Conservation (phyloP, 2,888 invertebrate genomes). For the Aleiodes alternator region DNA sequence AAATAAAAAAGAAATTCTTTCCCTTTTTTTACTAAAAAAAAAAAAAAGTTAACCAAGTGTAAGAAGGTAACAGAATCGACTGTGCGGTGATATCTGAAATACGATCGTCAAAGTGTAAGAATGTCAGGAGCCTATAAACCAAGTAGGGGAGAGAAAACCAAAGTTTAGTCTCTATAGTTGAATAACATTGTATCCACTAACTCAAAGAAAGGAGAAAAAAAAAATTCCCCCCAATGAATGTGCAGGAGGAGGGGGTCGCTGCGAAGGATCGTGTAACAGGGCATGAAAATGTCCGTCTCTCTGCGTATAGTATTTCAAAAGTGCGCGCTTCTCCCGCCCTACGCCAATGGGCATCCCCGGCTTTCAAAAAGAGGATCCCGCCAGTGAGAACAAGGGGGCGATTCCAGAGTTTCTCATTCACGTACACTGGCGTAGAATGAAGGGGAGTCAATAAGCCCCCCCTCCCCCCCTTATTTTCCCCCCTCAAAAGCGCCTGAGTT, state of each 20-base stretch:
- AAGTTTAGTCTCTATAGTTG: conserved; percentile 13
- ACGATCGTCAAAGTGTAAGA: conserved; percentile 29
- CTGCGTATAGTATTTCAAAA: conserved; percentile 58
- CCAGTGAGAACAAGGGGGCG: conserved; percentile 16
- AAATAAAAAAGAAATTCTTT: too few relatives aligned
- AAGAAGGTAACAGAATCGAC: conserved; percentile 27
- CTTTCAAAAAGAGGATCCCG: background rate
- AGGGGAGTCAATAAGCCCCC: background rate
- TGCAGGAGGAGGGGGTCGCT: background rate
- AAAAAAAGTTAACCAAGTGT: background rate
- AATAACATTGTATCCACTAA: background rate
- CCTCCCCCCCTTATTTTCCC: too few relatives aligned
- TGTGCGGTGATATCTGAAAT: conserved; percentile 32
- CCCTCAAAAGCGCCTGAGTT: background rate
- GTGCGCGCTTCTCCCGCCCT: background rate
- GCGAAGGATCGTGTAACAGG: conserved; percentile 54
- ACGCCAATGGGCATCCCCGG: conserved; percentile 47
- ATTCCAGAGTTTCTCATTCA: conserved; percentile 23
- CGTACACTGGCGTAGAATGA: conserved; percentile 22
- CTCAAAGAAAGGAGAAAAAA: conserved; percentile 15
- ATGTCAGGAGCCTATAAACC: background rate
- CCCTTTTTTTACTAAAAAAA: too few relatives aligned
- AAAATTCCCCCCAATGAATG: background rate
- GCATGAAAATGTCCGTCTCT: conserved; percentile 55
- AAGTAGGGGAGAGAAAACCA: background rate